A percentile compares a stretch with the other conserved stretches of the same genome.
Conservation (phyloP, 2,888 invertebrate genomes). For the Aelia acuminata region DNA sequence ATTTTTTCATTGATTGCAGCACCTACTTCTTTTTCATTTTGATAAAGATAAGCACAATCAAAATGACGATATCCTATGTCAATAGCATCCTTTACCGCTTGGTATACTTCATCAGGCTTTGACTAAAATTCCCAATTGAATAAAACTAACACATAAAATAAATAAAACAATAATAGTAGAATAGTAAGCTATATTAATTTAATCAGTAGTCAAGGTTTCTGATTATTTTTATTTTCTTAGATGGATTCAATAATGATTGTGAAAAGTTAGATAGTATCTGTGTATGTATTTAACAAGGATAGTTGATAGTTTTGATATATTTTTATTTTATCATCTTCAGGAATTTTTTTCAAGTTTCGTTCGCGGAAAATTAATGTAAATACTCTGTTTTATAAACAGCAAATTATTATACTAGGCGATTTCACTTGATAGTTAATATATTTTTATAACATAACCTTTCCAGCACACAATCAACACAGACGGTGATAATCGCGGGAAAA, state of each 20-base stretch:
- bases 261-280: not conserved
- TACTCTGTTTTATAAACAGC: not conserved
- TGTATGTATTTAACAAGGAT: no score
- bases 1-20: conserved; percentile 76
- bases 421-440: not conserved
- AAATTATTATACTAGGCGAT: not conserved
- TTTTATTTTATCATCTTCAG: not conserved
- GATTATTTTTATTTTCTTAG: not conserved
- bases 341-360: not conserved
- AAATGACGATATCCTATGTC: conserved; percentile 84
- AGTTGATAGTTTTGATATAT: no score
- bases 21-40: conserved; percentile 81
- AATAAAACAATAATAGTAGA: not conserved
- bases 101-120: conserved; percentile 76
- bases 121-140: conserved; percentile 71
- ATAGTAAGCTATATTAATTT: not conserved
- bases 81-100: conserved; percentile 80
- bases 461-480: not conserved
- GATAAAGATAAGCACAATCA: conserved; percentile 81
- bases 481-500: not conserved
- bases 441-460: not conserved
- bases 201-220: not conserved
- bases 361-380: not conserved
- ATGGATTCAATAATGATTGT: not conserved
- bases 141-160: not conserved